A percentile compares a stretch with the other conserved stretches of the same genome.
Evolutionary conservation across 2,888 invertebrate genomes (phyloP).

Genomic region (Acrobasis repandana): DNA sequence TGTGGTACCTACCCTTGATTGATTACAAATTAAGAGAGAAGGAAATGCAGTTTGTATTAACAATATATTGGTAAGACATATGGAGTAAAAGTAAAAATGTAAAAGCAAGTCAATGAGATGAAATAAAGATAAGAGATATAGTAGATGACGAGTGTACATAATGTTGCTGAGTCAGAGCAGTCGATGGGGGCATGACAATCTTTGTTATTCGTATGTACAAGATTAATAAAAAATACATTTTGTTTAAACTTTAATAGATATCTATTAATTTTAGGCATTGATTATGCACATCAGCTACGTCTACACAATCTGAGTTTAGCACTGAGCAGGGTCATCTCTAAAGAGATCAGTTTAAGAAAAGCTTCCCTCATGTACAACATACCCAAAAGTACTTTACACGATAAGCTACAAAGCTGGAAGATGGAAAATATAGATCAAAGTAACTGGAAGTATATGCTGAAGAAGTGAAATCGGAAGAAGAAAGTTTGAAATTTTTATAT

Average conservation of each 20-base stretch:
- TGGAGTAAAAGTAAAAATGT: no score
- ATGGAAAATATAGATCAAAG: background rate
- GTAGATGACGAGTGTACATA: no score
- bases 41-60: no score
- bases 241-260: background rate
- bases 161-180: no score
- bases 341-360: constrained; percentile 35
- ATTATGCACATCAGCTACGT: constrained; percentile 18
- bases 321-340: constrained; percentile 33
- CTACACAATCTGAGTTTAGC: constrained; percentile 32
- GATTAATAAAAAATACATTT: no score
- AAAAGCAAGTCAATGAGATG: no score
- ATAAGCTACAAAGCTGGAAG: constrained; percentile 28
- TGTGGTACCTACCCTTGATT: no score
- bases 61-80: no score
- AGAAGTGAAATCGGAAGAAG: background rate
- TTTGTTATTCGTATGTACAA: no score
- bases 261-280: background rate
- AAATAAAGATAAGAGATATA: no score
- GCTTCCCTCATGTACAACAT: constrained; percentile 36
- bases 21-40: no score
- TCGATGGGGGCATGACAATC: no score
- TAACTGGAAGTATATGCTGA: background rate
- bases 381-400: constrained; percentile 39
- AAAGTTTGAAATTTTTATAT: background rate